Base-by-base conservation (phyloP, 2,888 invertebrate genomes). In the Leptogaster cylindrica region DNA sequence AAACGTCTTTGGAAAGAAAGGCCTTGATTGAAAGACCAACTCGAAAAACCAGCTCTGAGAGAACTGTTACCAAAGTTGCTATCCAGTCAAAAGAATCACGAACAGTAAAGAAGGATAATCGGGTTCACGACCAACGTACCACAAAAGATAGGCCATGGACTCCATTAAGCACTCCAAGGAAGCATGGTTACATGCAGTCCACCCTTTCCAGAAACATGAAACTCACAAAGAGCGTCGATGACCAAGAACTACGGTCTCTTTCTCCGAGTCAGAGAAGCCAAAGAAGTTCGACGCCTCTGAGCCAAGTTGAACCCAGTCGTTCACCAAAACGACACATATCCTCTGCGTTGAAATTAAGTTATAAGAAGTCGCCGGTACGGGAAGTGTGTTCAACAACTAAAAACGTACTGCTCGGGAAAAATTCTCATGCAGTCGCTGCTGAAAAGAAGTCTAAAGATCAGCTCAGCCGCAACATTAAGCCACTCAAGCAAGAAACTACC, bases 151-250 rank as follows among this genome's bases (percentile, higher is more conserved):
- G 69, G 2, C 46, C 61, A n/a, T 50, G 27, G 8, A 41, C 66
- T 7, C 27, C 65, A 12, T 58, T 68, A 20, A 20, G 55, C 3
- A 50, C 39, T 6, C 16, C 64, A 31, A 55, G 76, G 63, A 72
- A 77, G 18, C 82, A 82, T 73, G 83, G 85, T 44, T 87, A 86
- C 71, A 86, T 86, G 86, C 84, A 84, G 70, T 85, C 86, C 1
- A 87, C 87, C 20, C 74, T 86, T 41, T 85, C 86, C 1, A 78
- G 85, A 70, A 83, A 83, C 73, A 79, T 85, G 75, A 85, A 86
- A 75, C 81, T 83, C 41, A 84, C 82, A 8, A 80, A 71, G 61
- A 50, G 52, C 14, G 61, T 33, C 18, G 70, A 72, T 16, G 25
- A 52, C 72, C 2, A 68, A 25, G 61, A 76, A 74, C 39, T 74